Percentiles rank a stretch among this genome's conserved stretches.
These are phyloP conservation scores for Drosophila basisetae DNA, from an alignment of 2,888 invertebrate species.

Conservation along the genomic window DNA sequence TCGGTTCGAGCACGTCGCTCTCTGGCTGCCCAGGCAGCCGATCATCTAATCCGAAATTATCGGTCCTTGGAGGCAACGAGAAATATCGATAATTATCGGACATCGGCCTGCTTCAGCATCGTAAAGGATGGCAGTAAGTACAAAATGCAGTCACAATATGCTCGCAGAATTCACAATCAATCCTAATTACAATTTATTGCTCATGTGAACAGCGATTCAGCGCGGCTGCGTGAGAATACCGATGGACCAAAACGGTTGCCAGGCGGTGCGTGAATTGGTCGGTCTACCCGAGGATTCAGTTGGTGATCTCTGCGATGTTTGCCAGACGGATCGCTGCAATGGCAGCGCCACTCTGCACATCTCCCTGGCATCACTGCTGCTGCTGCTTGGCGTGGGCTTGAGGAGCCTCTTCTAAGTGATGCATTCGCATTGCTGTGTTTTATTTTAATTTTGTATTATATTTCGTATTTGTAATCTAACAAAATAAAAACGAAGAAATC, in stretches of 20 bases:
- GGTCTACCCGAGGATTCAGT: background rate
- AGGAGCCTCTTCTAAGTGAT: constrained; percentile 40
- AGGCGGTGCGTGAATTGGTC: constrained; percentile 48
- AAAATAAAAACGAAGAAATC: constrained; percentile 13
- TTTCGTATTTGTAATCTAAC: constrained; percentile 38
- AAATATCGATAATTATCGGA: constrained; percentile 36
- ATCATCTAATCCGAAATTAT: constrained; percentile 66
- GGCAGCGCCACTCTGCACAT: constrained; percentile 55
- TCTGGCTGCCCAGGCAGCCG: constrained; percentile 58
- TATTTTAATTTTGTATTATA: constrained; percentile 42
- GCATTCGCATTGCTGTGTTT: background rate
- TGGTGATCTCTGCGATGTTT: constrained; percentile 60
- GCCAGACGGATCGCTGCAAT: constrained; percentile 71
- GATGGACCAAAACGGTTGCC: constrained; percentile 34
- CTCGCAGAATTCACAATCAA: background rate
- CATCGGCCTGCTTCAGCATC: constrained; percentile 69
- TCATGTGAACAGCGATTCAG: constrained; percentile 32
- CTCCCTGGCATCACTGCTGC: constrained; percentile 59
- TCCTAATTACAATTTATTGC: background rate
- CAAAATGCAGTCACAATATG: background rate
- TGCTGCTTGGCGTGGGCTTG: constrained; percentile 53
- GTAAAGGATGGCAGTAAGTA: constrained; percentile 46
- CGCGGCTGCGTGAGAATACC: constrained; percentile 74
- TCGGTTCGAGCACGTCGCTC: constrained; percentile 40
- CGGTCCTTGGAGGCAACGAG: constrained; percentile 45